phyloP scores from a whole-genome alignment of 2,113 vertebrate species.

The Triplophysa rosa region DNA sequence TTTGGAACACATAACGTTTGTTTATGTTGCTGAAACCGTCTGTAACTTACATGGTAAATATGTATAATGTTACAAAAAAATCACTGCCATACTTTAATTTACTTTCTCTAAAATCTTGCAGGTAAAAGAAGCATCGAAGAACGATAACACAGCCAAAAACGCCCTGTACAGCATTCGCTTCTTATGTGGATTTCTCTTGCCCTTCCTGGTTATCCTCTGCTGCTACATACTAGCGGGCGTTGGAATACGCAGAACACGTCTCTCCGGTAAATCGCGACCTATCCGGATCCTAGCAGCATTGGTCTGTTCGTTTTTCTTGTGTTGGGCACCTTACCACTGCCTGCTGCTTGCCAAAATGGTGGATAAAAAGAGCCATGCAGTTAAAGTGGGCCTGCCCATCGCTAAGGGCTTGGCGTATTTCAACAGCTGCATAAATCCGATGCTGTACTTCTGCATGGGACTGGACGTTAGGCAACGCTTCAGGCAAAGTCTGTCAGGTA shows the following conservation, averaged over 20 bases:
- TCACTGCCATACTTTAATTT: too few relatives aligned
- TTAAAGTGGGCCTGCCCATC: constrained; percentile 66
- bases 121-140: constrained; percentile 41
- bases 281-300: constrained; percentile 66
- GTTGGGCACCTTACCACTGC: constrained; percentile 78
- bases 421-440: constrained; percentile 78
- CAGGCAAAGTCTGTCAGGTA: constrained; percentile 56
- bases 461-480: constrained; percentile 58
- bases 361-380: constrained; percentile 52
- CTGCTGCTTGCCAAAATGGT: constrained; percentile 73
- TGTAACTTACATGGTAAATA: too few relatives aligned
- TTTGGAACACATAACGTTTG: too few relatives aligned
- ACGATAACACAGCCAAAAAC: not conserved
- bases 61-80: too few relatives aligned
- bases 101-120: constrained; percentile 5
- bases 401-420: constrained; percentile 70
- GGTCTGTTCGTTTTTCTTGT: constrained; percentile 75
- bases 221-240: constrained; percentile 67
- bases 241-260: constrained; percentile 65
- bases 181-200: constrained; percentile 73
- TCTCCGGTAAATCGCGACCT: constrained; percentile 62
- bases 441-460: constrained; percentile 79
- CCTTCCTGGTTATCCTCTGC: constrained; percentile 70
- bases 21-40: too few relatives aligned
- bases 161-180: constrained; percentile 67